Evolutionary conservation across 2,888 invertebrate genomes (phyloP).

Genomic region (Morpho achilles): DNA sequence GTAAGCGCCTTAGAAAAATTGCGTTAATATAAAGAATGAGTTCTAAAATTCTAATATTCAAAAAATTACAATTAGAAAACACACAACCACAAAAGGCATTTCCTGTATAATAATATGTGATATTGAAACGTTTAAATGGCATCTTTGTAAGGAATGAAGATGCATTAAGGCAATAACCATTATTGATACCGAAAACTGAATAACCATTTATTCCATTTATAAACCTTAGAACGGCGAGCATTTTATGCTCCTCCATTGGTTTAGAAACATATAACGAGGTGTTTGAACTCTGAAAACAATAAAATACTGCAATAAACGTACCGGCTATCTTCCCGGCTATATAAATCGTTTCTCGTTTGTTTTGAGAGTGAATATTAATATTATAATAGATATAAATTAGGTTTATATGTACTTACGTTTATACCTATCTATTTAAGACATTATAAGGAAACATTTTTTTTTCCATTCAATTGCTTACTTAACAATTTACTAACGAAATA

Average conservation of each 20-base stretch:
- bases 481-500: no score
- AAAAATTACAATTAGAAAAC: no score
- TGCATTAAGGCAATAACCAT: slow-evolving; percentile 17
- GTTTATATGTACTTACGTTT: no score
- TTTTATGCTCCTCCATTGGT: slow-evolving; percentile 9
- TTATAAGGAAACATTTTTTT: no score
- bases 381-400: no score
- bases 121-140: not conserved
- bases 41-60: no score
- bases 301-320: slow-evolving; percentile 1
- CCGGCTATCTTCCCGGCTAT: not conserved
- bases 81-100: no score
- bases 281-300: slow-evolving; percentile 17
- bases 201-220: slow-evolving; percentile 22
- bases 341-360: not conserved
- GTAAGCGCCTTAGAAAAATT: no score
- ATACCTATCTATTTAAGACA: no score
- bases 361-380: not conserved
- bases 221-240: slow-evolving; percentile 19
- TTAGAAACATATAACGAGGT: slow-evolving; percentile 17
- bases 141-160: slow-evolving; percentile 3
- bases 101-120: no score
- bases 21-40: no score
- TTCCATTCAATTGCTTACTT: no score
- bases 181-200: slow-evolving; percentile 24